phyloP scores from a whole-genome alignment of 2,113 vertebrate genomes.

The Lepisosteus osseus region DNA sequence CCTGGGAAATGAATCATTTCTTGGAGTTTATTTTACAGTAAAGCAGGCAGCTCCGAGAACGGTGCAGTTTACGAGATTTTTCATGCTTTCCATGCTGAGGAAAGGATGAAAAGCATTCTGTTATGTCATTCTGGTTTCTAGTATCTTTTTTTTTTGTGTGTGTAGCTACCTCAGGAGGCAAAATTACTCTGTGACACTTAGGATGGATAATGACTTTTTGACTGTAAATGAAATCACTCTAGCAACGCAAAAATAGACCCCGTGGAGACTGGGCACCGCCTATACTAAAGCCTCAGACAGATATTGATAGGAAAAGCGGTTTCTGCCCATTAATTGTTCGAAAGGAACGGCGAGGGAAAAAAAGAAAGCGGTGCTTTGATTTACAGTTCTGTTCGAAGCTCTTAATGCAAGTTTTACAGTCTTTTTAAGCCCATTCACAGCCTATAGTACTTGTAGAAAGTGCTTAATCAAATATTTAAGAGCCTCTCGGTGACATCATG shows the following conservation, averaged over 20 bases:
- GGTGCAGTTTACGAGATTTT: too few relatives aligned
- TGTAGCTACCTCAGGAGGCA: neutral
- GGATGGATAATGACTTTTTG: neutral
- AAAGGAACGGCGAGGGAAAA: constrained; percentile 5
- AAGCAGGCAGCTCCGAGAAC: too few relatives aligned
- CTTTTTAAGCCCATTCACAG: constrained; percentile 27
- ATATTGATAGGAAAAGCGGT: neutral
- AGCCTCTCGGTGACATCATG: constrained; percentile 46
- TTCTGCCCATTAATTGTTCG: neutral
- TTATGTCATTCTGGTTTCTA: neutral
- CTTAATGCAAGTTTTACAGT: constrained; percentile 40
- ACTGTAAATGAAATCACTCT: neutral
- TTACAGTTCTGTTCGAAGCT: constrained; percentile 31
- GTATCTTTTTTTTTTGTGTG: neutral
- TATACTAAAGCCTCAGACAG: neutral
- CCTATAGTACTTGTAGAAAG: constrained; percentile 30
- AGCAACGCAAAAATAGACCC: neutral
- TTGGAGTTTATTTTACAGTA: too few relatives aligned
- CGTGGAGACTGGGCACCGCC: neutral
- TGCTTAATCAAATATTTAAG: constrained; percentile 51
- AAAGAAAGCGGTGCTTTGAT: constrained; percentile 7
- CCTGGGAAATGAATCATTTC: too few relatives aligned
- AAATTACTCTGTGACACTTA: neutral
- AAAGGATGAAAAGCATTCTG: neutral
- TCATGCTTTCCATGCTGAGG: too few relatives aligned